Base-by-base conservation (phyloP, 1,140 invertebrate species). In the Plectrocnemia conspersa region DNA sequence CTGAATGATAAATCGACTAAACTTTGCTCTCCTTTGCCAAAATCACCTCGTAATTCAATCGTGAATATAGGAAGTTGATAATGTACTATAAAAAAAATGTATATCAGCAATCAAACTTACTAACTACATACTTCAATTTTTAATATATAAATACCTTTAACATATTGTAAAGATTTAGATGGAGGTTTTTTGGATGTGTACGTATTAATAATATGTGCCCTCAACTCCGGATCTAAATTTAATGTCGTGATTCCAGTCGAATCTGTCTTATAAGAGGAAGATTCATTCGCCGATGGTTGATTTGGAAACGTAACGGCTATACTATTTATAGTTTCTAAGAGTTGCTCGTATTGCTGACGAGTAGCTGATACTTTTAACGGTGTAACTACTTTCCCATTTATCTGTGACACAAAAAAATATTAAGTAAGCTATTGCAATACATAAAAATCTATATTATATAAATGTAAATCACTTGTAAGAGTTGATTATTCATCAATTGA, bases 291-390 rank as follows among this genome's bases (percentile, higher is more conserved):
- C 2, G 40, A 24, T 7, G 56, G 19, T 50, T 56, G 35, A 9
- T 24, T 24, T 2, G 56, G 47, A 18, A 44, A 48, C 13, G 48
- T 47, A 9, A 55, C 54, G 16, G 48, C 50, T 16, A 74, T 41
- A 63, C 72, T 78, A 32, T 81, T 73, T 15, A 84, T 65, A 1
- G 86, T 91, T 56, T 93, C 87, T 33, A 93, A 71, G 21, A 96
- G 72, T 68, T 95, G 91, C 68, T 93, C 87, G 67, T 95, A 96
- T 64, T 95, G 91, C 18, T 81, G 78, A 23, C 91, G 84, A 10
- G 86, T 85, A 6, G 95, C 72, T 0, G 89, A 90, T 10, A 96
- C 80, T 70, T 92, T 90, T 10, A 95, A 67, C 0, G 86, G 83
- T 35, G 85, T 89, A 9, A 93, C 83, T 18, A 95, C 84, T 42